Conservation (phyloP, 1,140 invertebrate species). For the Heterodera carotae region DNA sequence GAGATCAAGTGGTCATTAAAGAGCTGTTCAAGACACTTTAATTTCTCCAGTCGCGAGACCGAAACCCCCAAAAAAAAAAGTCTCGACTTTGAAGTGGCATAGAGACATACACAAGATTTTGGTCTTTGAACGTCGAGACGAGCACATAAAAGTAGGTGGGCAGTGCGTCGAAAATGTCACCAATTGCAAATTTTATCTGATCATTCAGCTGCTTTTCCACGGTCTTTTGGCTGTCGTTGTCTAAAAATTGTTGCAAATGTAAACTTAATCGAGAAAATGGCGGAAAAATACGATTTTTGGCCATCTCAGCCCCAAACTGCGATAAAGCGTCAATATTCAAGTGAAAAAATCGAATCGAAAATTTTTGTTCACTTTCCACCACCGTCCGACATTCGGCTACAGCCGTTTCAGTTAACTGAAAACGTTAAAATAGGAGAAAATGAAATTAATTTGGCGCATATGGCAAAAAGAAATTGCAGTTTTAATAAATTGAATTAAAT, state of each 20-base stretch:
- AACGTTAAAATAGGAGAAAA: background rate
- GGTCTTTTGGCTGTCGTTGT: slow-evolving; percentile 70
- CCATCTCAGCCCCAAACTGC: slow-evolving; percentile 38
- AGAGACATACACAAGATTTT: slow-evolving; percentile 34
- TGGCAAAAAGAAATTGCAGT: slow-evolving; percentile 14
- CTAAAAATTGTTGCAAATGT: slow-evolving; percentile 5
- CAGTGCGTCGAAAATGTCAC: slow-evolving; percentile 56
- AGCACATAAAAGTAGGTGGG: slow-evolving; percentile 52
- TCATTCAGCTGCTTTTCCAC: slow-evolving; percentile 70
- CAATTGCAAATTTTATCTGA: slow-evolving; percentile 53
- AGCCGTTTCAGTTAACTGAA: slow-evolving; percentile 76
- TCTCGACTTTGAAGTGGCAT: too few relatives aligned
- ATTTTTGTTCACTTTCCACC: slow-evolving; percentile 90
- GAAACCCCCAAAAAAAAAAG: too few relatives aligned
- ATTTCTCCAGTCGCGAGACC: too few relatives aligned
- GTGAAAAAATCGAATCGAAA: slow-evolving; percentile 90
- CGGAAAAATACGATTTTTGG: slow-evolving; percentile 43
- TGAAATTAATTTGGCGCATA: too few relatives aligned
- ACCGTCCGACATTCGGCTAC: slow-evolving; percentile 85
- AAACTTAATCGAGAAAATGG: background rate
- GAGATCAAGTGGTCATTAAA: too few relatives aligned
- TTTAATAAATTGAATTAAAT: background rate
- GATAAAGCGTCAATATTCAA: slow-evolving; percentile 71
- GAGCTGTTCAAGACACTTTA: too few relatives aligned
- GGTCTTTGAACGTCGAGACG: slow-evolving; percentile 47